phyloP scores from a whole-genome alignment of 2,888 invertebrate species.

The Dolichomitus sp. region DNA sequence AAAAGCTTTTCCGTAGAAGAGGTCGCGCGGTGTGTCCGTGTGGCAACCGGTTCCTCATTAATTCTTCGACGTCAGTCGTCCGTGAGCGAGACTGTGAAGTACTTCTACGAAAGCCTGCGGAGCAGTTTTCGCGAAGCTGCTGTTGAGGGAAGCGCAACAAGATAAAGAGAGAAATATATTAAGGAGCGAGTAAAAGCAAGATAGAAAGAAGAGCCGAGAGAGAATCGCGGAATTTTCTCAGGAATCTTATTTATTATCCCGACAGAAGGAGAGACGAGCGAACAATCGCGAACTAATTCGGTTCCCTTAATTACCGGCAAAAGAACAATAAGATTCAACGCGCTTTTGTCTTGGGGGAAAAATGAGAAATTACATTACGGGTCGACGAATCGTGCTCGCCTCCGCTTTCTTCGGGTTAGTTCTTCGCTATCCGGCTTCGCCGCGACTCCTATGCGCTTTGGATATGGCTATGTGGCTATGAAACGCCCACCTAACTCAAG shows the following conservation, averaged over 20 bases:
- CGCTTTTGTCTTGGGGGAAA: slow-evolving; percentile 84
- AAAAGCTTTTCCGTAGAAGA: slow-evolving; percentile 50
- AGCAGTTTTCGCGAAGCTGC: slow-evolving; percentile 39
- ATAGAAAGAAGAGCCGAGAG: background rate
- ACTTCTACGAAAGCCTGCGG: slow-evolving; percentile 62
- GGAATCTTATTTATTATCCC: slow-evolving; percentile 85
- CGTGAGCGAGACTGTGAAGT: slow-evolving; percentile 80
- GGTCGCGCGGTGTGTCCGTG: slow-evolving; percentile 54
- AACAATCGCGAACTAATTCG: slow-evolving; percentile 85
- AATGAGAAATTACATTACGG: slow-evolving; percentile 85
- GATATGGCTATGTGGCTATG: slow-evolving; percentile 21
- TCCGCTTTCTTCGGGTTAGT: slow-evolving; percentile 69
- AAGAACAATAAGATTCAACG: slow-evolving; percentile 86
- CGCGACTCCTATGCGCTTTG: slow-evolving; percentile 26
- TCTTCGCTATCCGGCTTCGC: background rate
- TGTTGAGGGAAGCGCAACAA: slow-evolving; percentile 12
- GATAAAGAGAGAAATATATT: slow-evolving; percentile 13
- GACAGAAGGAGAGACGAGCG: slow-evolving; percentile 69
- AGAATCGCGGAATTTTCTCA: slow-evolving; percentile 80
- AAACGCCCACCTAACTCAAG: slow-evolving; percentile 31
- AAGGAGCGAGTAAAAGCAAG: slow-evolving; percentile 16
- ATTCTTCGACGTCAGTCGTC: slow-evolving; percentile 79
- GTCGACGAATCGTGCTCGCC: slow-evolving; percentile 77
- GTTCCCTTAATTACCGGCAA: slow-evolving; percentile 85
- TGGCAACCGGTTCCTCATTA: slow-evolving; percentile 72